Evolutionary conservation across 2,797 vertebrate species (phyloP).

Genomic region (Eulemur mongoz): DNA sequence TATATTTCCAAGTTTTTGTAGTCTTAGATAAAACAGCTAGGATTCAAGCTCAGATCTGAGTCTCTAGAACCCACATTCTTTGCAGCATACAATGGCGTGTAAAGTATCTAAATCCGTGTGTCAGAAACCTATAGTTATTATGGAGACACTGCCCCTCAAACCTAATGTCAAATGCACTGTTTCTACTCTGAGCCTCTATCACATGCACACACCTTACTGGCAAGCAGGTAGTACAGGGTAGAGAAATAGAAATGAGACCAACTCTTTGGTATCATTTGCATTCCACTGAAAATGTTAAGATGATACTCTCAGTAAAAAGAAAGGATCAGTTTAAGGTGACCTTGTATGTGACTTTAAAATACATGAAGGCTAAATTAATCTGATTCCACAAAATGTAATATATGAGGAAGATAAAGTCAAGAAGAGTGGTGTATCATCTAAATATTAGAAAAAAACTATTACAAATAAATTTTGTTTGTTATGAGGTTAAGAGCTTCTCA

Average conservation of each 20-base stretch:
- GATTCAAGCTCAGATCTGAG: neutral
- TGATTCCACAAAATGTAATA: constrained; percentile 33
- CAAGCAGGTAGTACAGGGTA: neutral
- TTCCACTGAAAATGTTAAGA: constrained; percentile 74
- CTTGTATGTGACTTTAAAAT: constrained; percentile 51
- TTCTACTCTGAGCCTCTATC: neutral
- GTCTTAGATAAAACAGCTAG: constrained; percentile 12
- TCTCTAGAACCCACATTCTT: neutral
- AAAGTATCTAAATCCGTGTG: neutral
- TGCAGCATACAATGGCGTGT: neutral
- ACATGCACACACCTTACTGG: neutral
- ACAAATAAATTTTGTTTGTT: constrained; percentile 7
- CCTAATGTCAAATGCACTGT: neutral
- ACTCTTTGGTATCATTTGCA: constrained; percentile 48
- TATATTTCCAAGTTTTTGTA: neutral
- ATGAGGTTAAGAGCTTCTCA: neutral
- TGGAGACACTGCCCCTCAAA: neutral
- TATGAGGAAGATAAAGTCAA: constrained; percentile 58
- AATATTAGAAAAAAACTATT: constrained; percentile 20
- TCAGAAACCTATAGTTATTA: constrained; percentile 3
- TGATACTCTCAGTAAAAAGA: constrained; percentile 64
- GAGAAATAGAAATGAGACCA: constrained; percentile 55
- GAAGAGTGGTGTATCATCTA: constrained; percentile 9
- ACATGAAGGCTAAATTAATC: constrained; percentile 58
- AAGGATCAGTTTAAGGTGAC: constrained; percentile 67